Evolutionary conservation across 2,113 vertebrate species (phyloP).

Genomic region (Malurus alboscapulatus): DNA sequence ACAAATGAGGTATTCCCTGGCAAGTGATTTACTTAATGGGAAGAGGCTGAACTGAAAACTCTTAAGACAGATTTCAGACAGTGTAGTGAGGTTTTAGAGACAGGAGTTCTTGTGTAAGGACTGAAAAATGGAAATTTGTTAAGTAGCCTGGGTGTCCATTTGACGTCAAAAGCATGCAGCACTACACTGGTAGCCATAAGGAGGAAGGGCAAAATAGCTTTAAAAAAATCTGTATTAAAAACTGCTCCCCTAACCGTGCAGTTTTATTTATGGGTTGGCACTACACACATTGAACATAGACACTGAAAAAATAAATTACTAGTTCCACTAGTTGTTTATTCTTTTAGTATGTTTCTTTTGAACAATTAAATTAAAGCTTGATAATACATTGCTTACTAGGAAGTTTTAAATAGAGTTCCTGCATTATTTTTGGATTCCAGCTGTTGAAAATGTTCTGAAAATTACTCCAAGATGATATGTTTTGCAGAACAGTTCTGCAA

Average conservation of each 20-base stretch:
- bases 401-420: neutral
- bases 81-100: neutral
- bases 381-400: neutral
- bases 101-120: neutral
- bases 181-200: fast-evolving
- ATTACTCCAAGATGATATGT: neutral
- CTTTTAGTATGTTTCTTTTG: neutral
- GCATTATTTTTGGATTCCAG: neutral
- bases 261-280: neutral
- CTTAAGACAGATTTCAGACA: neutral
- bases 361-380: neutral
- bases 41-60: neutral
- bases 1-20: neutral
- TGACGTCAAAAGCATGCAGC: neutral
- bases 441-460: neutral
- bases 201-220: neutral
- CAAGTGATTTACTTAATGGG: neutral
- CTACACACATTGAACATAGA: neutral
- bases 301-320: neutral
- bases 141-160: neutral
- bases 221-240: neutral
- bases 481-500: neutral
- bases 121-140: neutral
- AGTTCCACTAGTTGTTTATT: neutral
- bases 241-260: neutral